Base-by-base conservation (phyloP, 2,113 vertebrate genomes). In the Atrichornis clamosus region DNA sequence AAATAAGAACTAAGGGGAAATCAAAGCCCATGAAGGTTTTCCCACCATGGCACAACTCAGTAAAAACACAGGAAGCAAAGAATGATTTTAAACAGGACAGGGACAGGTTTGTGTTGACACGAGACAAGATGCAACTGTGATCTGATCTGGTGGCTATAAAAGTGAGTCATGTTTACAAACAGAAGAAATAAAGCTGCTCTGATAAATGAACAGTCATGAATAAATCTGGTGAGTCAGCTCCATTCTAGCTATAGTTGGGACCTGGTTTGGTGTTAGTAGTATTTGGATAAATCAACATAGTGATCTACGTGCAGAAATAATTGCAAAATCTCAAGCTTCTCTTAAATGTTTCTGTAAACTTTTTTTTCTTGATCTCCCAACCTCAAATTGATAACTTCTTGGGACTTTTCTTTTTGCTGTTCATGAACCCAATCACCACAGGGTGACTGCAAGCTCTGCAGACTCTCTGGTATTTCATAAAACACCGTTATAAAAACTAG, bases 1-100 rank as follows among this genome's bases (percentile, higher is more conserved):
- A 67, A 90, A 44, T 8, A 33, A 75, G 76, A 94, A 62, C 83
- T 22, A 50, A 70, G 12, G 52, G 76, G 46, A 95, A 91, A 90
- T 55, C 85, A 88, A 92, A 95, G 76, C 39, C 64, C 41, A 6
- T 11, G 64, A 77, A 94, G 44, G 78, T 56, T 77, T 77, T 60
- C 82, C 37, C 47, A 39, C 53, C 32, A 7, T 14, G 63, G 30
- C 26, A 87, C 32, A 94, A 58, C 32, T 78, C 1, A 1, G 69
- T 87, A 47, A 49, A 94, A 68, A 80, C 14, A 56, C 0, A 0
- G 39, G 44, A 70, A 84, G 28, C 21, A 56, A 65, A 56, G 65
- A 44, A 46, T 8, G 11, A 49, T 70, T 80, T 94, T 68, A 46
- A 87, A 63, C 12, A 84, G 86, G 58, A 67, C 20, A 52, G 49